Conservation (phyloP, 2,888 invertebrate species). For the Callyntrura sp. region DNA sequence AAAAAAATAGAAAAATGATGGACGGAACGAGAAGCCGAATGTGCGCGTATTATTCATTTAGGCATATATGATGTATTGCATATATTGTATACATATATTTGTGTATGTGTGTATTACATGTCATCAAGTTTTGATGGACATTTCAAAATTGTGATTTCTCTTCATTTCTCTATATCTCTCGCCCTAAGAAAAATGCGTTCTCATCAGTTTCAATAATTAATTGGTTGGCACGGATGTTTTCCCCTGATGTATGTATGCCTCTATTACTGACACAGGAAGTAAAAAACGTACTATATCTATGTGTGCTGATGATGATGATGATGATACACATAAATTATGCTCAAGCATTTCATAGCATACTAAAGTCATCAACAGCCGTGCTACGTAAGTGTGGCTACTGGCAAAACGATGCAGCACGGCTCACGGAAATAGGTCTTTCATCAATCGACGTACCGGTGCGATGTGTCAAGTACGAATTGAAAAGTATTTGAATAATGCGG, state of each 20-base stretch:
- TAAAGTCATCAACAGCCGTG: not conserved
- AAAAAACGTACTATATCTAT: not conserved
- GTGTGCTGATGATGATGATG: not conserved
- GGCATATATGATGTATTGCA: not conserved
- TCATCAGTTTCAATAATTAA: slow-evolving; percentile 76
- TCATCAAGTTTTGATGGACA: slow-evolving; percentile 69
- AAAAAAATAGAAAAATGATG: slow-evolving; percentile 26
- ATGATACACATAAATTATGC: not conserved
- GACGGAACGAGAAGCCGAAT: slow-evolving; percentile 28
- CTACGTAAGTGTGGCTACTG: not conserved
- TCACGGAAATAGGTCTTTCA: not conserved
- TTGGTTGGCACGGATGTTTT: slow-evolving; percentile 39
- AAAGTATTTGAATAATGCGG: slow-evolving; percentile 8
- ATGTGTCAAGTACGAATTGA: not conserved
- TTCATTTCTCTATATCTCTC: not conserved
- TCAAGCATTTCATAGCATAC: not conserved
- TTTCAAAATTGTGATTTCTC: slow-evolving; percentile 67
- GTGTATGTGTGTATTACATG: slow-evolving; percentile 34
- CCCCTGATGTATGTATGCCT: too few species aligned
- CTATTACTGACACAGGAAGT: not conserved
- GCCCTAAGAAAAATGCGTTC: slow-evolving; percentile 48
- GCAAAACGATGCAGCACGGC: not conserved
- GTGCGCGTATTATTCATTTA: slow-evolving; percentile 40
- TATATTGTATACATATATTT: too few species aligned
- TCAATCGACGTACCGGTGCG: too few species aligned